Percentiles rank a stretch among this genome's conserved stretches.
Evolutionary conservation across 2,797 vertebrate genomes (phyloP).

Genomic region (Oophaga sylvatica): DNA sequence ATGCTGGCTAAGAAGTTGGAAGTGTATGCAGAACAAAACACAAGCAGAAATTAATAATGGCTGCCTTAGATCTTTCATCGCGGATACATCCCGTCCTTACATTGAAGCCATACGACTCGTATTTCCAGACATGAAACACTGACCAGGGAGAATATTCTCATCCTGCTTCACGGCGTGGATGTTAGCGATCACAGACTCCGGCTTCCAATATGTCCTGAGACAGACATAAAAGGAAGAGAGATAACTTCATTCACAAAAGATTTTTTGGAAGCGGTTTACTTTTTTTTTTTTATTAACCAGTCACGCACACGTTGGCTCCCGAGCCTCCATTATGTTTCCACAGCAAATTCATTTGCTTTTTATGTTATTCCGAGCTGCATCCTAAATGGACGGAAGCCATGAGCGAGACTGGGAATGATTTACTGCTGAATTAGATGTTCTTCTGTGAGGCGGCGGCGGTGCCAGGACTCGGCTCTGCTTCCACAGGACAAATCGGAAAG

Average conservation of each 20-base stretch:
- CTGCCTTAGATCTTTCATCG: slow-evolving; percentile 43
- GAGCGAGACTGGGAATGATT: slow-evolving; percentile 75
- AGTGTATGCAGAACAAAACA: slow-evolving; percentile 29
- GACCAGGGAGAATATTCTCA: background rate
- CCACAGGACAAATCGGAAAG: slow-evolving; percentile 55
- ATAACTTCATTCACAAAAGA: slow-evolving; percentile 68
- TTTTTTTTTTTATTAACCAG: slow-evolving; percentile 65
- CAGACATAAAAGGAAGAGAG: slow-evolving; percentile 71
- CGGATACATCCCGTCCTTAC: background rate
- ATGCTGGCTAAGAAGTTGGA: slow-evolving; percentile 3
- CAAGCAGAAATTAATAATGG: slow-evolving; percentile 41
- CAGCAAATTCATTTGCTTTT: slow-evolving; percentile 65
- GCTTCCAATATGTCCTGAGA: slow-evolving; percentile 67
- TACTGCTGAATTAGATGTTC: slow-evolving; percentile 67
- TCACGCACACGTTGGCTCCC: slow-evolving; percentile 70
- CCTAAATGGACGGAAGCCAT: slow-evolving; percentile 72
- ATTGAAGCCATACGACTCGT: slow-evolving; percentile 13
- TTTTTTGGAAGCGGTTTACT: slow-evolving; percentile 67
- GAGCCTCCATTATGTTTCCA: slow-evolving; percentile 65
- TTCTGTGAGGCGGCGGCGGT: slow-evolving; percentile 63
- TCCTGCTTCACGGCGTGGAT: slow-evolving; percentile 65
- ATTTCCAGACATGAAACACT: slow-evolving; percentile 28
- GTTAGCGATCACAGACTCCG: slow-evolving; percentile 69
- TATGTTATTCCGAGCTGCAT: slow-evolving; percentile 65
- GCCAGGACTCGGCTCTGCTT: slow-evolving; percentile 67